phyloP scores from a whole-genome alignment of 2,888 invertebrate genomes.

The Pristionchus arcanus region DNA sequence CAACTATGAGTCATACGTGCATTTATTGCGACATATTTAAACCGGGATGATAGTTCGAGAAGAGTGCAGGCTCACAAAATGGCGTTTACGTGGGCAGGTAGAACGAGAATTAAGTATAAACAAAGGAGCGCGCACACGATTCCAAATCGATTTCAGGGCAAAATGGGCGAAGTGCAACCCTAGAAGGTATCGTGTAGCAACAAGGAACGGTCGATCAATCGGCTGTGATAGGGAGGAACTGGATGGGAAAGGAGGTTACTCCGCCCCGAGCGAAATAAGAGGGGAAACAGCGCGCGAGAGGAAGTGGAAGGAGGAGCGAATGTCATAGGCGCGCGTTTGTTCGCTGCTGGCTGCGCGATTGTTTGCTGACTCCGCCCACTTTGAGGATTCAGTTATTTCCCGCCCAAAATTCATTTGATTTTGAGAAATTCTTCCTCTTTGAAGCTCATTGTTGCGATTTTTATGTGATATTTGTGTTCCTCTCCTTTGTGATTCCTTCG shows the following conservation, averaged over 20 bases:
- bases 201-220: conserved; percentile 32
- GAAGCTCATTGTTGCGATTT: too few species aligned
- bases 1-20: not conserved
- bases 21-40: not conserved
- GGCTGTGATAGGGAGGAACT: conserved; percentile 33
- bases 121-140: not conserved
- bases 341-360: too few species aligned
- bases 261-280: conserved; percentile 26
- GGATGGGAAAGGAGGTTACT: conserved; percentile 51
- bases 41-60: not conserved
- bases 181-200: not conserved
- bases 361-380: too few species aligned
- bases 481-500: too few species aligned
- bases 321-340: too few species aligned
- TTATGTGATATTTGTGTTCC: too few species aligned
- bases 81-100: not conserved
- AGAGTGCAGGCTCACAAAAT: not conserved
- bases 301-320: not conserved
- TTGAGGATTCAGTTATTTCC: too few species aligned
- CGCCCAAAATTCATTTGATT: too few species aligned
- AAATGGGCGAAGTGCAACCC: not conserved
- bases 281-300: not conserved
- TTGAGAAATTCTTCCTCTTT: too few species aligned
- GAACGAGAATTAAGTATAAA: conserved; percentile 26
- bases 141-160: conserved; percentile 24